phyloP scores from a whole-genome alignment of 2,113 vertebrate species.

The Apodemus speciosus region DNA sequence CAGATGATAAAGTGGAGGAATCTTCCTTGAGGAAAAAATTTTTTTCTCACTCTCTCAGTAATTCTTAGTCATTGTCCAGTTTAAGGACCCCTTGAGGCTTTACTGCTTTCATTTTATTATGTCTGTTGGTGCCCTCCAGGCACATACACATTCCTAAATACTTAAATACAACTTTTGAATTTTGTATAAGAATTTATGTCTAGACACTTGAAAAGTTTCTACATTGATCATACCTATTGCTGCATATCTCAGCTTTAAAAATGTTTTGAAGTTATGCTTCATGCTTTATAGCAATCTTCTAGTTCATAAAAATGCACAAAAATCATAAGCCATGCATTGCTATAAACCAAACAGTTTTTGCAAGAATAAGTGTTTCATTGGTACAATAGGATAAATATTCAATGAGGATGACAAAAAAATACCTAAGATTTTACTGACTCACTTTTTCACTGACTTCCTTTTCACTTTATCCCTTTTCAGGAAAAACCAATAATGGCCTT shows the following conservation, averaged over 20 bases:
- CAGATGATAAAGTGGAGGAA: not conserved
- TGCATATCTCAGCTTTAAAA: conserved; percentile 9
- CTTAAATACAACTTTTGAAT: not conserved
- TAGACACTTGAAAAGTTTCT: conserved; percentile 17
- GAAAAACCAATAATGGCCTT: not conserved
- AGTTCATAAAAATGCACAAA: not conserved
- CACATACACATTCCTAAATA: not conserved
- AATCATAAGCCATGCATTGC: not conserved
- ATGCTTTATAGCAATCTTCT: not conserved
- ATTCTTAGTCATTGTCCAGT: no score
- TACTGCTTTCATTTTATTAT: not conserved
- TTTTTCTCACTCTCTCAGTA: not conserved
- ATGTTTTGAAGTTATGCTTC: not conserved
- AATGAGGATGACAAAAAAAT: not conserved
- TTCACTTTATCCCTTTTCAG: not conserved
- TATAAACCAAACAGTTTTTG: not conserved
- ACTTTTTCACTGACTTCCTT: not conserved
- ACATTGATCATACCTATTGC: not conserved
- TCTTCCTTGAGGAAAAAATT: not conserved
- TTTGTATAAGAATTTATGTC: not conserved
- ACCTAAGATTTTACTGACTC: conserved; percentile 13
- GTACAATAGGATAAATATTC: not conserved
- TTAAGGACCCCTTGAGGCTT: not conserved
- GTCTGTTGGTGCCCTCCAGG: not conserved
- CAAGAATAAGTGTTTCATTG: not conserved